Evolutionary conservation across 2,113 vertebrate species (phyloP).

Genomic region (Tachuris rubrigastra): DNA sequence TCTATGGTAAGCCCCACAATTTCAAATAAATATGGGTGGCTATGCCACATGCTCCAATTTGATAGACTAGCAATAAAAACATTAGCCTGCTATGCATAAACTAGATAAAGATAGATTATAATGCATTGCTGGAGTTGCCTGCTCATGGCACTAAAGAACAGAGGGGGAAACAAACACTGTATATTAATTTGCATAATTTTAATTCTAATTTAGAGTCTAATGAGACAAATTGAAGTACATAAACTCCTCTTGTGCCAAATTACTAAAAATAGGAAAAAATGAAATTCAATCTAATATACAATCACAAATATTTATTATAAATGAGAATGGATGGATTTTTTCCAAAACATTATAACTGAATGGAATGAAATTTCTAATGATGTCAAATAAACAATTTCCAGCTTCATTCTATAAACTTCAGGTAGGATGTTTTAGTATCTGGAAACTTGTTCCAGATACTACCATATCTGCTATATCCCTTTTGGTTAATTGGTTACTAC

Average conservation of each 20-base stretch:
- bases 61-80: conserved; percentile 29
- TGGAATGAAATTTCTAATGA: conserved; percentile 32
- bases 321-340: neutral
- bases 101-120: conserved; percentile 52
- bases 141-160: conserved; percentile 65
- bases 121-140: conserved; percentile 81
- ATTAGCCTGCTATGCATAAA: conserved; percentile 5
- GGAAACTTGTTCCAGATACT: neutral
- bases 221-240: conserved; percentile 30
- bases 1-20: conserved; percentile 52
- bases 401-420: neutral
- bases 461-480: neutral
- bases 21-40: conserved; percentile 4
- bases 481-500: conserved; percentile 11
- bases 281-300: conserved; percentile 2
- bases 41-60: conserved; percentile 1
- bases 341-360: conserved; percentile 1
- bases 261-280: conserved; percentile 18
- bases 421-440: neutral
- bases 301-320: conserved; percentile 37
- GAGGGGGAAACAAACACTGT: neutral
- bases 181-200: conserved; percentile 48
- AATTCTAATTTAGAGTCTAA: conserved; percentile 51
- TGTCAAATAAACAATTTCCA: conserved; percentile 20
- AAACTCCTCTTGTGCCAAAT: conserved; percentile 26